phyloP scores from a whole-genome alignment of 1,140 invertebrate species.

The Melanaphis sacchari region DNA sequence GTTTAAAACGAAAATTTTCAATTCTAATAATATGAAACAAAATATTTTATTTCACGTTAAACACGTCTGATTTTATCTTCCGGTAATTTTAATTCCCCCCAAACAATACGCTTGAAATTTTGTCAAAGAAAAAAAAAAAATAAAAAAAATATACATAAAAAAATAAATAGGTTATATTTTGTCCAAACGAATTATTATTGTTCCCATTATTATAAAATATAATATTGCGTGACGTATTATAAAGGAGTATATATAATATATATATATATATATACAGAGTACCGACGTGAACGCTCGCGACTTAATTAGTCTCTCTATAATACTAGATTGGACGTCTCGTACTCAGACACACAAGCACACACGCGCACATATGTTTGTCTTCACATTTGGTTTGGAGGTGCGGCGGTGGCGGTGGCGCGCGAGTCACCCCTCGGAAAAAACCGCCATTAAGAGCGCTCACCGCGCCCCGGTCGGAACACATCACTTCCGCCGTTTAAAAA shows the following conservation, averaged over 20 bases:
- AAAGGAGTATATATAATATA: too few relatives aligned
- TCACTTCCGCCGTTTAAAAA: constrained; percentile 41
- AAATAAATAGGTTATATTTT: not conserved
- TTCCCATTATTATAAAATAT: too few relatives aligned
- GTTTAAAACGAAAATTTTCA: too few relatives aligned
- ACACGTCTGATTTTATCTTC: not conserved
- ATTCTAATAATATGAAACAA: too few relatives aligned
- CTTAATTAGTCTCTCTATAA: not conserved
- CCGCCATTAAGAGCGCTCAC: constrained; percentile 25
- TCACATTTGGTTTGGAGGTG: not conserved
- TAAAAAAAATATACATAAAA: too few relatives aligned
- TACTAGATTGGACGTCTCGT: not conserved
- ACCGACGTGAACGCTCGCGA: not conserved
- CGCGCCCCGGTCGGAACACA: not conserved
- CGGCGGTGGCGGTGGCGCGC: not conserved
- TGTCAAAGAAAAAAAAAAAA: too few relatives aligned
- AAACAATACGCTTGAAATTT: not conserved
- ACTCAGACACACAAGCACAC: not conserved
- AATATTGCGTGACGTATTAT: not conserved
- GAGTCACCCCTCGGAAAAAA: not conserved
- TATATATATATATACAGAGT: not conserved
- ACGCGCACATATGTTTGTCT: not conserved
- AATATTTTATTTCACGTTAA: too few relatives aligned
- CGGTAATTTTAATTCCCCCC: not conserved
- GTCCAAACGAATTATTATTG: not conserved